phyloP scores from a whole-genome alignment of 2,888 invertebrate species.

The Drosophila fungiperda region DNA sequence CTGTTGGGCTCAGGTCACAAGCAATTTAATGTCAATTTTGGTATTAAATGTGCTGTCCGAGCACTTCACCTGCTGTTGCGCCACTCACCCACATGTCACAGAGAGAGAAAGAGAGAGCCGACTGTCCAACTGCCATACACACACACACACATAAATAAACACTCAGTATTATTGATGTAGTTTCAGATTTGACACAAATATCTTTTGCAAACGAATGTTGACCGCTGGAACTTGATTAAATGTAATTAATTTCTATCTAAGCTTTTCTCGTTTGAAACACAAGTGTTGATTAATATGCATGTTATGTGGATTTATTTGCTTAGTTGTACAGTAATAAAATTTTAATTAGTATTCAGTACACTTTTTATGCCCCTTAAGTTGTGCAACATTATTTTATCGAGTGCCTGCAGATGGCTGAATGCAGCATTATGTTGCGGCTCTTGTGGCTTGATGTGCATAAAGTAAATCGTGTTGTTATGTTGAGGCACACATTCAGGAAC shows the following conservation, averaged over 20 bases:
- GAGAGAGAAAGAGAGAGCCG: constrained; percentile 5
- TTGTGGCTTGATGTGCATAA: constrained; percentile 32
- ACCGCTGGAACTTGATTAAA: constrained; percentile 70
- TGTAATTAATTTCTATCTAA: constrained; percentile 68
- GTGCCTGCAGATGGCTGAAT: constrained; percentile 57
- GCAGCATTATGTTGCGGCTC: constrained; percentile 23
- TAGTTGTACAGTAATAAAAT: constrained; percentile 25
- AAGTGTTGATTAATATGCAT: constrained; percentile 22
- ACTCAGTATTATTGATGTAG: constrained; percentile 8
- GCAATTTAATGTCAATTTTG: constrained; percentile 81
- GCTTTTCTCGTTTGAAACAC: background rate
- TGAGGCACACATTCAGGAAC: constrained; percentile 24
- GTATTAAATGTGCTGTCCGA: constrained; percentile 75
- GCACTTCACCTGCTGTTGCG: constrained; percentile 69
- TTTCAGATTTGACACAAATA: constrained; percentile 48
- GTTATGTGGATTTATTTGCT: constrained; percentile 25
- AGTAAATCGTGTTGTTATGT: constrained; percentile 56
- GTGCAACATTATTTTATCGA: constrained; percentile 46
- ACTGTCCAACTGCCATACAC: constrained; percentile 29
- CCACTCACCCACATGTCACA: constrained; percentile 41
- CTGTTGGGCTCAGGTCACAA: constrained; percentile 69
- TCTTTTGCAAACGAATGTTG: constrained; percentile 68
- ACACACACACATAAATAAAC: constrained; percentile 18
- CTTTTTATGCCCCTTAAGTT: constrained; percentile 25
- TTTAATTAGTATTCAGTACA: constrained; percentile 53